A percentile compares a stretch with the other conserved stretches of the same genome.
Evolutionary conservation across 2,888 invertebrate species (phyloP).

Genomic region (Aporophyla lueneburgensis): DNA sequence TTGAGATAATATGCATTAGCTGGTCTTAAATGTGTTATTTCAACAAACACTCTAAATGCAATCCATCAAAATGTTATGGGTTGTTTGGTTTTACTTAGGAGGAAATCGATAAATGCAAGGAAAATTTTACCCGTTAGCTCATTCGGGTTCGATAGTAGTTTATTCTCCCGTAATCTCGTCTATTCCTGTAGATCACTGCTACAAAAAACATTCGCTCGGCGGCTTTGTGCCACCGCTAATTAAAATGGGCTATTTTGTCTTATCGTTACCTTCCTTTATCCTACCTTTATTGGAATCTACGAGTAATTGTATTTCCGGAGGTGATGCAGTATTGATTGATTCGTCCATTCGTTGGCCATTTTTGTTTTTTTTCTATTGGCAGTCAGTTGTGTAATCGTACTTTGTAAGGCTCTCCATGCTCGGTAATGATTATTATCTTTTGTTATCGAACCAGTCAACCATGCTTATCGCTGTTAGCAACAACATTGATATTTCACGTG

Average conservation of each 20-base stretch:
- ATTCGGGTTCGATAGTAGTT: neutral
- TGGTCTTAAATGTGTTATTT: constrained; percentile 45
- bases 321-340: neutral
- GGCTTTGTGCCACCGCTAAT: neutral
- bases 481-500: neutral
- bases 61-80: constrained; percentile 33
- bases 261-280: constrained; percentile 19
- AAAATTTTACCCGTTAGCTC: neutral
- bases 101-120: neutral
- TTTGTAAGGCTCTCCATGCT: neutral
- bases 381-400: neutral
- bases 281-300: constrained; percentile 13
- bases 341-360: neutral
- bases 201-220: constrained; percentile 4
- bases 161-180: neutral
- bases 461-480: neutral
- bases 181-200: neutral
- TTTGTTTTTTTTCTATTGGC: neutral
- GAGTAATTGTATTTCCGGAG: constrained; percentile 1
- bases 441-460: neutral
- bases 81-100: constrained; percentile 12
- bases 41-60: constrained; percentile 30
- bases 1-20: constrained; percentile 28
- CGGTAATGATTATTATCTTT: neutral
- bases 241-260: constrained; percentile 24